Conservation (phyloP, 2,797 vertebrate species). For the Xyrichtys novacula region DNA sequence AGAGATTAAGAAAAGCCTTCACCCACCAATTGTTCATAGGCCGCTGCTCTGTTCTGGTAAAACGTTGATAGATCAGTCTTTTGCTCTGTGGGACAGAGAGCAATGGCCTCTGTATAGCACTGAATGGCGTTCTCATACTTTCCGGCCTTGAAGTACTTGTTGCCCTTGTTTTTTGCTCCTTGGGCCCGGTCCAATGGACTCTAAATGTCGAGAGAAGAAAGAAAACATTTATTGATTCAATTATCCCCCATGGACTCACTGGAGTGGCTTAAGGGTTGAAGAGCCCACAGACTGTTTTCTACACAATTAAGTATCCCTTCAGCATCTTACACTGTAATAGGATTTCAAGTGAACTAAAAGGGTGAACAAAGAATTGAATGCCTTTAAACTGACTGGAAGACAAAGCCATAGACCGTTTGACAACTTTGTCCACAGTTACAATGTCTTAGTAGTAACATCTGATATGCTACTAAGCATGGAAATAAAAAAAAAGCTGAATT, state of each 20-base stretch:
- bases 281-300: not conserved
- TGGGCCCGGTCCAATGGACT: slow-evolving; percentile 95
- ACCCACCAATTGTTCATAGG: slow-evolving; percentile 94
- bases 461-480: too few relatives aligned
- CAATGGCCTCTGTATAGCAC: slow-evolving; percentile 97
- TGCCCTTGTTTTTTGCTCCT: slow-evolving; percentile 97
- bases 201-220: slow-evolving; percentile 72
- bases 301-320: not conserved
- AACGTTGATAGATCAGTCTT: slow-evolving; percentile 96
- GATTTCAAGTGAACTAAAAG: not conserved
- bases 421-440: not conserved
- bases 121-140: slow-evolving; percentile 98
- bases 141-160: slow-evolving; percentile 98
- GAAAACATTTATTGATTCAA: slow-evolving; percentile 8
- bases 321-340: not conserved
- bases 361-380: not conserved
- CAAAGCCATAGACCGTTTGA: not conserved
- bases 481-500: too few relatives aligned
- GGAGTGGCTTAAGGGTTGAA: slow-evolving; percentile 1
- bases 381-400: not conserved
- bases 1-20: not conserved
- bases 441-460: not conserved
- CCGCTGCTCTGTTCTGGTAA: slow-evolving; percentile 99
- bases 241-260: not conserved
- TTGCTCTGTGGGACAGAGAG: slow-evolving; percentile 93